phyloP scores from a whole-genome alignment of 2,113 vertebrate genomes.

The Microcebus ravelobensis region DNA sequence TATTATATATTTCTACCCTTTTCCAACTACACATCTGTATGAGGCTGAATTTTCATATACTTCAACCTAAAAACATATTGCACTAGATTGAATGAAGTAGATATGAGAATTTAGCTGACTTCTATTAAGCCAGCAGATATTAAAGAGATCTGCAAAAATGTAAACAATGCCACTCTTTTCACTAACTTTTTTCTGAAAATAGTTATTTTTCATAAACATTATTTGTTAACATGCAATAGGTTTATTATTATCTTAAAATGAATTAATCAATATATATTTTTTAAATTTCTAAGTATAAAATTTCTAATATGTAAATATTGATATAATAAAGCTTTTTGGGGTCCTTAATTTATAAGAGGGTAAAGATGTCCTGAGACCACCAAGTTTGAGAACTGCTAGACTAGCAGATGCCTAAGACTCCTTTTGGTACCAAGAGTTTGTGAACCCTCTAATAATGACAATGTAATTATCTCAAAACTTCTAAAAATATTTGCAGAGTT shows the following conservation, averaged over 20 bases:
- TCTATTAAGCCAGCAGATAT: background rate
- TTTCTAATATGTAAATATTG: background rate
- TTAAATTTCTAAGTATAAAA: background rate
- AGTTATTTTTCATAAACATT: conserved; percentile 50
- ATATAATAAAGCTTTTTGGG: background rate
- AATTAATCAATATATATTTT: background rate
- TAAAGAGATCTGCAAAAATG: background rate
- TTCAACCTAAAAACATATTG: background rate
- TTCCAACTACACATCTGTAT: background rate
- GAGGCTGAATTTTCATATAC: background rate
- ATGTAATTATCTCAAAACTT: background rate
- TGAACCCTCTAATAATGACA: background rate
- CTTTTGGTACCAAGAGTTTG: background rate
- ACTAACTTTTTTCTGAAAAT: background rate
- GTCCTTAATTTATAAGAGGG: background rate
- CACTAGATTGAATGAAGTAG: background rate
- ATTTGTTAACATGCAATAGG: background rate
- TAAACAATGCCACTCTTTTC: background rate
- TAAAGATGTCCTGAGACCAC: background rate
- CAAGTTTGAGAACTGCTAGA: background rate
- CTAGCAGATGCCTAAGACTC: background rate
- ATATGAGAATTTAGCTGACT: background rate
- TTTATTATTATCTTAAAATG: background rate
- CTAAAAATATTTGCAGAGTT: background rate
- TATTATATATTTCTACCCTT: background rate